These are phyloP conservation scores for Callitettix versicolor DNA, from an alignment of 1,140 invertebrate genomes.

Conservation along the genomic window DNA sequence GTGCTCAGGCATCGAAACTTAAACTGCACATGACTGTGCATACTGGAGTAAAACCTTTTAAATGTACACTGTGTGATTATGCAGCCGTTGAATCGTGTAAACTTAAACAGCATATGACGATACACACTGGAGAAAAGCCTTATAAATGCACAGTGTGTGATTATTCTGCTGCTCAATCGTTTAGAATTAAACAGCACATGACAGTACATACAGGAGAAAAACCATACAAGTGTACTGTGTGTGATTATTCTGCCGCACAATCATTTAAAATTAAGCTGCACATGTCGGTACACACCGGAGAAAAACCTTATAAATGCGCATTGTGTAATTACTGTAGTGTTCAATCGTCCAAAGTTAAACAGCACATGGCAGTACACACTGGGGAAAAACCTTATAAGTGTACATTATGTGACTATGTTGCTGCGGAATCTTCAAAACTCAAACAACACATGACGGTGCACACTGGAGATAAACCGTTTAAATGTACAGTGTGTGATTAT, in stretches of 20 bases:
- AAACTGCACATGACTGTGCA: constrained; percentile 37
- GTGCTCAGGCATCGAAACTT: constrained; percentile 16
- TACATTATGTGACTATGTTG: no score
- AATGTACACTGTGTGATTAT: background rate
- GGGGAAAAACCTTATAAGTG: no score
- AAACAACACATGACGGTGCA: constrained; percentile 7
- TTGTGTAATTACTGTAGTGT: background rate
- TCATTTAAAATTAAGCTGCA: constrained; percentile 61
- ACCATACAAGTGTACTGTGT: constrained; percentile 49
- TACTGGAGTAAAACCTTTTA: constrained; percentile 27
- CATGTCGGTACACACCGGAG: constrained; percentile 21
- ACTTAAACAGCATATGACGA: background rate
- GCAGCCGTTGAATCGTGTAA: background rate
- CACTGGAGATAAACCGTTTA: background rate
- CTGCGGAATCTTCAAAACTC: background rate
- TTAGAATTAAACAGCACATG: constrained; percentile 32
- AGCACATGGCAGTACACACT: no score
- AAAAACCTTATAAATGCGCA: constrained; percentile 17
- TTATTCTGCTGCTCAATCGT: constrained; percentile 15
- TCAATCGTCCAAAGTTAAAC: background rate
- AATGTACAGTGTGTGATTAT: constrained; percentile 15
- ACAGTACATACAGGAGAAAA: constrained; percentile 36
- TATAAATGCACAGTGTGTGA: constrained; percentile 17
- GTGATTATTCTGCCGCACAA: constrained; percentile 53
- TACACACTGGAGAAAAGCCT: constrained; percentile 20